Evolutionary conservation across 2,888 invertebrate species (phyloP).

Genomic region (Ptychoptera albimana): DNA sequence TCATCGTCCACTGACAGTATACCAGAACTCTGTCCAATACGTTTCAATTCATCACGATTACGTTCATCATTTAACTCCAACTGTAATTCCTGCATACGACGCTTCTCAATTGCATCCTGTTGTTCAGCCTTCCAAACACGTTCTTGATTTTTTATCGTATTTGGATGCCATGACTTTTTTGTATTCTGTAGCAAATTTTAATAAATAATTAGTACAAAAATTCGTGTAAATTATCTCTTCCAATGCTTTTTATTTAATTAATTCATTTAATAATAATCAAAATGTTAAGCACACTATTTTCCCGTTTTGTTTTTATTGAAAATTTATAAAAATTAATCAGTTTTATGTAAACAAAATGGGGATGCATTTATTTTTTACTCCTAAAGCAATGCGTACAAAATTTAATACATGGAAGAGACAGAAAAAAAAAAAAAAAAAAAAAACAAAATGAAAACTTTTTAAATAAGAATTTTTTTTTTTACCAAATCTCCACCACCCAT

Average conservation of each 20-base stretch:
- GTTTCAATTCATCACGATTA: slow-evolving; percentile 47
- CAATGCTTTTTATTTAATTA: too few relatives aligned
- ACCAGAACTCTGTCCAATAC: slow-evolving; percentile 38
- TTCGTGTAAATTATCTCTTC: too few relatives aligned
- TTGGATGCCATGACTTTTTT: slow-evolving; percentile 69
- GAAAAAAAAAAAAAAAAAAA: too few relatives aligned
- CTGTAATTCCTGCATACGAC: slow-evolving; percentile 47
- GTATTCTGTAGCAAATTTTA: slow-evolving; percentile 39
- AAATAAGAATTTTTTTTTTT: slow-evolving; percentile 12
- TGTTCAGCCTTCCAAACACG: slow-evolving; percentile 66
- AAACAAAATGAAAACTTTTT: not conserved
- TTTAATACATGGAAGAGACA: too few relatives aligned
- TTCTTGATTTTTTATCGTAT: slow-evolving; percentile 59
- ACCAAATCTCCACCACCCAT: slow-evolving; percentile 32
- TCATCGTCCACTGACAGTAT: slow-evolving; percentile 31
- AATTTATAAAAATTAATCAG: too few relatives aligned
- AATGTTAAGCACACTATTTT: too few relatives aligned
- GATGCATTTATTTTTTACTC: too few relatives aligned
- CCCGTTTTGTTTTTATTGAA: too few relatives aligned
- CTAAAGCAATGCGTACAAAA: too few relatives aligned
- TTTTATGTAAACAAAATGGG: too few relatives aligned
- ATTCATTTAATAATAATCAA: too few relatives aligned
- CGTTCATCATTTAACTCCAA: slow-evolving; percentile 49
- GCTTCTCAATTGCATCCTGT: slow-evolving; percentile 50
- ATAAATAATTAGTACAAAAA: slow-evolving; percentile 8